Percentiles rank a stretch among this genome's conserved stretches.
phyloP scores from a whole-genome alignment of 2,113 vertebrate genomes.

The Talpa occidentalis region DNA sequence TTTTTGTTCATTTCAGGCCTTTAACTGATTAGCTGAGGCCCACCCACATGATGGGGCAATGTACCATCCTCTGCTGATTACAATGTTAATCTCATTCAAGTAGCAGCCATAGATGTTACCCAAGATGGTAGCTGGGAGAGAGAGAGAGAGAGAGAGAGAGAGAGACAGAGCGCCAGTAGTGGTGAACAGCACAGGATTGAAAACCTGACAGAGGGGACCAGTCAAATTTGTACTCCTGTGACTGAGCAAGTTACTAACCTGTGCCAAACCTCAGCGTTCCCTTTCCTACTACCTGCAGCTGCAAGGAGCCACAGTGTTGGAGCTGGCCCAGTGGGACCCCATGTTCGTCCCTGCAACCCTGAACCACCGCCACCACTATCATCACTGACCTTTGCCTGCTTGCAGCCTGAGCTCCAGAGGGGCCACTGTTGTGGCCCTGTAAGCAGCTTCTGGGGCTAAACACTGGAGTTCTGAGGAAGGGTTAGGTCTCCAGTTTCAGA shows the following conservation, averaged over 20 bases:
- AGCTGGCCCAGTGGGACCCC: too few relatives aligned
- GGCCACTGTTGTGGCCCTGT: too few relatives aligned
- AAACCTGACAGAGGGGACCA: neutral
- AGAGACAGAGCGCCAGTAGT: neutral
- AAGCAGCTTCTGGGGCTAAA: neutral
- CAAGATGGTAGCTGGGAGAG: too few relatives aligned
- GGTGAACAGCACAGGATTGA: neutral
- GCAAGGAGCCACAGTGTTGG: too few relatives aligned
- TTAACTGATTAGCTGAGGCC: neutral
- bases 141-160: neutral
- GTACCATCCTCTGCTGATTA: neutral
- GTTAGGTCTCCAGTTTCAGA: neutral
- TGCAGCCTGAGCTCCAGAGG: too few relatives aligned
- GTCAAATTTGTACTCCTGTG: neutral
- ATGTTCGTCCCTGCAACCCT: too few relatives aligned
- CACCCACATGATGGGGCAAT: too few relatives aligned
- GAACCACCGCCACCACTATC: too few relatives aligned
- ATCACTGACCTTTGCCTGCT: too few relatives aligned
- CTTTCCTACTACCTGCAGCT: neutral
- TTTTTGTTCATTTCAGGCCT: neutral
- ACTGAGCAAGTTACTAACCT: neutral
- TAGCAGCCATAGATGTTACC: neutral
- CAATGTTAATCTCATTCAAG: neutral
- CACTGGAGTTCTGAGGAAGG: neutral
- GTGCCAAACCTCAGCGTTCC: neutral